These are phyloP conservation scores for Anodontia alba DNA, from an alignment of 2,888 invertebrate genomes.

Conservation along the genomic window DNA sequence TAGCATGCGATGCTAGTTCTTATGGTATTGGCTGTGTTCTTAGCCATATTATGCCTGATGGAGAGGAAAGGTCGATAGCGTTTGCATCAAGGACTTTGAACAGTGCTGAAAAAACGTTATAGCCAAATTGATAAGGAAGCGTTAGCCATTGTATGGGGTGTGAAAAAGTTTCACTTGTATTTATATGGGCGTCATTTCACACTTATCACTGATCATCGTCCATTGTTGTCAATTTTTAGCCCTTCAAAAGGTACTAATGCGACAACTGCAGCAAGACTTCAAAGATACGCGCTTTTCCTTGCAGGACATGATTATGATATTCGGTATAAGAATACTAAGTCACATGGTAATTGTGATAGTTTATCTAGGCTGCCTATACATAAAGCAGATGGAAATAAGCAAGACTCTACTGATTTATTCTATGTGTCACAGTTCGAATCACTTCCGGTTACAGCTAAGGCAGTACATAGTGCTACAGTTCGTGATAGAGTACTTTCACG, in stretches of 20 bases:
- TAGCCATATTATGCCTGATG: slow-evolving; percentile 48
- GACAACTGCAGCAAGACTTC: slow-evolving; percentile 43
- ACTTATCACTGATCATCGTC: slow-evolving; percentile 60
- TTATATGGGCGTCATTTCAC: slow-evolving; percentile 84
- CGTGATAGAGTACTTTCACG: slow-evolving; percentile 27
- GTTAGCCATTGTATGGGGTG: slow-evolving; percentile 83
- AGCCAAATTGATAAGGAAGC: slow-evolving; percentile 67
- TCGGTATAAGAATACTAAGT: slow-evolving; percentile 36
- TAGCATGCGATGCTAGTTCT: slow-evolving; percentile 84
- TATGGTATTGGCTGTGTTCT: slow-evolving; percentile 79
- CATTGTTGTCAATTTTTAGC: slow-evolving; percentile 57
- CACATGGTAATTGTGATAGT: slow-evolving; percentile 56
- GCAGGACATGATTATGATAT: slow-evolving; percentile 35
- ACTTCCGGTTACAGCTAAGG: slow-evolving; percentile 53
- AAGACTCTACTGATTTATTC: slow-evolving; percentile 44
- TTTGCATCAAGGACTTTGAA: slow-evolving; percentile 63
- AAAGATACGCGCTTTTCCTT: slow-evolving; percentile 43
- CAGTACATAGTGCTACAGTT: slow-evolving; percentile 13
- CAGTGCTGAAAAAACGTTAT: slow-evolving; percentile 60
- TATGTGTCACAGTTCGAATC: too few species aligned
- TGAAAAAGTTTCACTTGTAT: slow-evolving; percentile 84
- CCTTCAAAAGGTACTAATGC: slow-evolving; percentile 56
- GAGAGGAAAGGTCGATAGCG: slow-evolving; percentile 58
- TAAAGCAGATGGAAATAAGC: not conserved
- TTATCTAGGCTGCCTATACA: slow-evolving; percentile 43